A percentile compares a stretch with the other conserved stretches of the same genome.
Conservation (phyloP, 1,140 invertebrate genomes). For the Drosophila rhopaloa region DNA sequence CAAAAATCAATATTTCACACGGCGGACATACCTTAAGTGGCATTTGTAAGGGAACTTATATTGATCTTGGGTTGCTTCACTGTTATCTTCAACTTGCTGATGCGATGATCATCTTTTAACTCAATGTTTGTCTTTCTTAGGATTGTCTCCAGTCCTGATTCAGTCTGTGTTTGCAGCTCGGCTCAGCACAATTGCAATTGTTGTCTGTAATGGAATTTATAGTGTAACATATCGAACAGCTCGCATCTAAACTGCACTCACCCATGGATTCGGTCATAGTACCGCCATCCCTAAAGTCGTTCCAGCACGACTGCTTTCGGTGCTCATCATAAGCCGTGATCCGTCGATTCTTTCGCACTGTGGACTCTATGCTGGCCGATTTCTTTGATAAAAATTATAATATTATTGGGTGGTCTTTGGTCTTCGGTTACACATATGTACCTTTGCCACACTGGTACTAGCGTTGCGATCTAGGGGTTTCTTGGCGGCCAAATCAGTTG, state of each 20-base stretch:
- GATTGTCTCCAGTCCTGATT: slow-evolving; percentile 15
- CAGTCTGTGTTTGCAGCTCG: slow-evolving; percentile 2
- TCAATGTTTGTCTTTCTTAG: slow-evolving; percentile 19
- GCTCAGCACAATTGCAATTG: slow-evolving; percentile 47
- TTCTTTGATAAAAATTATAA: slow-evolving; percentile 19
- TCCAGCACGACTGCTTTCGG: slow-evolving; percentile 52
- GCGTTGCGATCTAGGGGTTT: slow-evolving; percentile 35
- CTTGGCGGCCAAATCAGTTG: not conserved
- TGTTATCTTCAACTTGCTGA: slow-evolving; percentile 10
- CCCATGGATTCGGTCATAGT: slow-evolving; percentile 60
- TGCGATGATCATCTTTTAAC: slow-evolving; percentile 1
- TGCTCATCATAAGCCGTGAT: slow-evolving; percentile 57
- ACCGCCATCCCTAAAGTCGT: slow-evolving; percentile 29
- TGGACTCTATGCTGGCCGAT: slow-evolving; percentile 30
- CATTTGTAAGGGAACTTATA: too few species aligned
- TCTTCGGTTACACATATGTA: not conserved
- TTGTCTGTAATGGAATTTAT: slow-evolving; percentile 14
- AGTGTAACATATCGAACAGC: too few species aligned
- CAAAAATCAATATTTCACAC: too few species aligned
- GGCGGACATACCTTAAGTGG: too few species aligned
- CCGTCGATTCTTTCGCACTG: slow-evolving; percentile 42
- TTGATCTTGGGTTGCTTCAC: slow-evolving; percentile 23
- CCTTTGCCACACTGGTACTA: slow-evolving; percentile 5
- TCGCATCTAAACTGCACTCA: slow-evolving; percentile 4
- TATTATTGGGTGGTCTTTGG: not conserved